Evolutionary conservation across 2,888 invertebrate species (phyloP), one percentile per base, ranked within the genome.

Genomic region (Emmelina monodactyla): DNA sequence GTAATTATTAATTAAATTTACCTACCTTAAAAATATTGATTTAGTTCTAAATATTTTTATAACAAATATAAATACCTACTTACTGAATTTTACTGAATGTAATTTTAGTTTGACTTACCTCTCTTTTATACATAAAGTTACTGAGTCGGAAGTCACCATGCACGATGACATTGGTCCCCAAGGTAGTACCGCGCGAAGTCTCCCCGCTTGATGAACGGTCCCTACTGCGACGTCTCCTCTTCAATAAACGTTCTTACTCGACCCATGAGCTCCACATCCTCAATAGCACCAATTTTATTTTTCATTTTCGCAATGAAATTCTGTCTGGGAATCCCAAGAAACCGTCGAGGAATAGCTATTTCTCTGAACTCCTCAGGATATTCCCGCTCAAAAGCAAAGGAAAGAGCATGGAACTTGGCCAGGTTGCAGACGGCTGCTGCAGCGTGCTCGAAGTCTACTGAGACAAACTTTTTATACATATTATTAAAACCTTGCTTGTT

Each of bases 341-440:
- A n/a, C n/a, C n/a, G n/a, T n/a, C n/a, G n/a, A 19, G 5, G 5
- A 6, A 6, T 28, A 1, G 19, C 28, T 2, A 45, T 39, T 19
- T 32, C 30, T 0, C 43, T 41, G 15, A 55, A 61, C 6, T 50
- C 45, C 9, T 49, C 53, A 0, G 68, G 69, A 11, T 61, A 45
- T 25, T 66, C 58, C 7, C 58, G 57, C 28, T 56, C 53, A 22
- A 60, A 56, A 0, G 65, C 65, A 7, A 69, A 63, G 1, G 70
- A 70, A 7, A 69, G 39, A 0, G 71, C 71, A 37, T 75, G 75
- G 37, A 67, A 64, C 29, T 52, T 55, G 0, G 70, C 70, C 9
- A 70, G 41, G 1, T 41, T 43, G 14, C 55, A 44, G 1, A 64
- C 45, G 0, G 64, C 51, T 2, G 50, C 40, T 1, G 55, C 40